phyloP scores from a whole-genome alignment of 2,113 vertebrate genomes.

The Crotophaga sulcirostris region DNA sequence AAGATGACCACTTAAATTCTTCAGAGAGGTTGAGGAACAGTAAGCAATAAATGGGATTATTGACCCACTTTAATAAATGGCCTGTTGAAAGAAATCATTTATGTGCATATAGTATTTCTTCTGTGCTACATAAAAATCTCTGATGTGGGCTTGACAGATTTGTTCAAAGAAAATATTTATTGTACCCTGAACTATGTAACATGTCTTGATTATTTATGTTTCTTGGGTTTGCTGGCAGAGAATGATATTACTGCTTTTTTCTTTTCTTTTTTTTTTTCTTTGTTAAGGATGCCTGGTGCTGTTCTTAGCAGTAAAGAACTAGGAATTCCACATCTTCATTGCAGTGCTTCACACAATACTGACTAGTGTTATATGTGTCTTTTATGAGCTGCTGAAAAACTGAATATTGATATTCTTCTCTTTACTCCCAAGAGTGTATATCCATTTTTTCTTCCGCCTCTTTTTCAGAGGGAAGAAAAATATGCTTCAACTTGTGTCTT shows the following conservation, averaged over 20 bases:
- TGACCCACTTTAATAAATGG: constrained; percentile 24
- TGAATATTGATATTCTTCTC: not conserved
- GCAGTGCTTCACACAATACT: not conserved
- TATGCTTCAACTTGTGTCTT: not conserved
- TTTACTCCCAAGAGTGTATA: not conserved
- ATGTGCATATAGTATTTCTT: not conserved
- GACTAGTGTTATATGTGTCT: not conserved
- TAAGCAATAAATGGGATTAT: not conserved
- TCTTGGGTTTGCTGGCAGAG: not conserved
- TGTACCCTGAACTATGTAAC: not conserved
- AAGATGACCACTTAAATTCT: not conserved
- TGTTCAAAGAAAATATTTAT: constrained; percentile 23
- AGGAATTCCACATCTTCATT: not conserved
- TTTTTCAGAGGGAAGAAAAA: not conserved
- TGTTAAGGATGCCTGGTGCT: not conserved
- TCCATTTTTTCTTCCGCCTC: not conserved
- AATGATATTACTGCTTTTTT: not conserved
- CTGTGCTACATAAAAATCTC: not conserved
- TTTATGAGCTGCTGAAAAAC: not conserved
- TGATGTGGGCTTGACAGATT: not conserved
- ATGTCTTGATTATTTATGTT: constrained; percentile 18
- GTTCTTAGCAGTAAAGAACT: not conserved
- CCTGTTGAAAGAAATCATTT: not conserved
- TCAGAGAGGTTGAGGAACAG: not conserved
- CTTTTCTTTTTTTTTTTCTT: not conserved